Percentiles rank a stretch among this genome's conserved stretches.
Conservation (phyloP, 2,888 invertebrate species). For the Sminthurinus aureus region DNA sequence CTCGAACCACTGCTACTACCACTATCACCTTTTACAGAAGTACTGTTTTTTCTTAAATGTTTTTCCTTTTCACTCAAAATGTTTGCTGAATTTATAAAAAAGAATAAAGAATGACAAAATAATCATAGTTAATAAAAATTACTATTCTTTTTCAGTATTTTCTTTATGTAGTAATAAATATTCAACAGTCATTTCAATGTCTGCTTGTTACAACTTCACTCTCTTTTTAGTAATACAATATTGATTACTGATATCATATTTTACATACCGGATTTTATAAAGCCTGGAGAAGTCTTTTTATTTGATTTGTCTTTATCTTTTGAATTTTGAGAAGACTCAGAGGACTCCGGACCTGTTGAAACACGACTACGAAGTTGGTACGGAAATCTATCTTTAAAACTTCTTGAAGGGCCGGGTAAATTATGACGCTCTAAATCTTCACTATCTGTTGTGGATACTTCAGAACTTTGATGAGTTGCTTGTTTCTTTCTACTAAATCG, state of each 20-base stretch:
- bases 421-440: slow-evolving; percentile 36
- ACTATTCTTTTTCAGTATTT: too few species aligned
- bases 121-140: too few species aligned
- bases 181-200: too few species aligned
- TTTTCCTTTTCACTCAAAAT: slow-evolving; percentile 58
- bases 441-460: slow-evolving; percentile 31
- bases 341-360: slow-evolving; percentile 40
- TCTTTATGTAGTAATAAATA: too few species aligned
- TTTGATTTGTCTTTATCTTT: slow-evolving; percentile 46
- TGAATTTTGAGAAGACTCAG: slow-evolving; percentile 15
- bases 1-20: slow-evolving; percentile 40
- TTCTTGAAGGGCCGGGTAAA: slow-evolving; percentile 50
- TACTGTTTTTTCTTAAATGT: slow-evolving; percentile 43
- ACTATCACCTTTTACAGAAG: slow-evolving; percentile 34
- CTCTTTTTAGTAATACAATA: too few species aligned
- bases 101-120: too few species aligned
- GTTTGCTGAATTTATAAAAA: too few species aligned
- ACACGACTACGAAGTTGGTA: slow-evolving; percentile 56
- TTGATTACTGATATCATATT: too few species aligned
- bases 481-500: slow-evolving; percentile 32
- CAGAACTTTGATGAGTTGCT: neutral
- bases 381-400: slow-evolving; percentile 45
- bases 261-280: too few species aligned
- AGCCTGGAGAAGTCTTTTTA: slow-evolving; percentile 21
- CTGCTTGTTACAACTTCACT: too few species aligned